Base-by-base conservation (phyloP, 2,113 vertebrate species). In the Dascyllus trimaculatus region DNA sequence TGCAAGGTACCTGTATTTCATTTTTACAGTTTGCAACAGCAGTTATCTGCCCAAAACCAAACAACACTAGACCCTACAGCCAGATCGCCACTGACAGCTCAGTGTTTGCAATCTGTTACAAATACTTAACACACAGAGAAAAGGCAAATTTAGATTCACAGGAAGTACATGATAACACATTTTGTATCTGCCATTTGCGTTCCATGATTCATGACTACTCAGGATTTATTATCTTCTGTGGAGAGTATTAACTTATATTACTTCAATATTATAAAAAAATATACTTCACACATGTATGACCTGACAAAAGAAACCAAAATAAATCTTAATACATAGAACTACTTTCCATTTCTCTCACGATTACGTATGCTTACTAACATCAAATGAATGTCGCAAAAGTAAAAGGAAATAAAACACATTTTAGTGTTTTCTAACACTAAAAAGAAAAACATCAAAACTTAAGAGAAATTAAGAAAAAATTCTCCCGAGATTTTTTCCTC, bases 181-280 rank as follows among this genome's bases (percentile, higher is more conserved):
- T 84, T 85, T 87, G 77, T 87, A 90, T 93, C 91, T 79, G 84
- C 84, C 80, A 77, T 88, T 89, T 90, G 88, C 78, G 38, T 85
- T 89, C 78, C 78, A 84, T 84, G 77, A 85, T 75, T 72, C 60
- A 79, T 80, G 83, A 90, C 85, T 81, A 84, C 80, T 88, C 70
- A 80, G 74, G 71, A 82, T 88, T 88, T 88, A 71, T 86, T 81
- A 84, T 88, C 89, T 93, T 87, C 91, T 93, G 89, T 92, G 88
- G 87, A 94, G 86, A 92, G 83, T 88, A 89, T 91, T 81, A 90
- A 93, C 90, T 89, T 92, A 93, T 91, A 93, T 91, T 92, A 91
- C 85, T 90, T 93, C 89, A 90, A 85, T 87, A 89, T 89, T 71
- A 92, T 94, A 94, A 93, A 94, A 94, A 94, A 94, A 92, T 91